Evolutionary conservation across 2,888 invertebrate species (phyloP), one percentile per base, ranked within the genome.

Genomic region (Endomychus coccineus): DNA sequence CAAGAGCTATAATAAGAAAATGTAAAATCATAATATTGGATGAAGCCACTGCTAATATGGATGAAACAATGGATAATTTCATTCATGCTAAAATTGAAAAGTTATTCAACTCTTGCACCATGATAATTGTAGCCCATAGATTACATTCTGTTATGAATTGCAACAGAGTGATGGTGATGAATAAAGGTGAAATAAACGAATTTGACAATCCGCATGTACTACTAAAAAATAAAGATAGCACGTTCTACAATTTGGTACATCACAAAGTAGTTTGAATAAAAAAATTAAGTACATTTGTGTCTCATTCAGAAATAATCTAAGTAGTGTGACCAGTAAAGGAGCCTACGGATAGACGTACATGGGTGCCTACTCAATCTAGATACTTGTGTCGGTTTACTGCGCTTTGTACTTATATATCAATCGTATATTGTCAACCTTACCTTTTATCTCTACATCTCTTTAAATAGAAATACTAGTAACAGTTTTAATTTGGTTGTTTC

Each of bases 41-140:
- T 46, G 75, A 75, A 56, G 74, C 75, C 1, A 74, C 74, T 1
- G 71, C 74, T 6, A 73, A 72, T 52, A 70, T 74, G 37, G 74
- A 74, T 51, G 67, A 64, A 3, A 61, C 64, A 45, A 73, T 73
- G n/a, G 73, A 73, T 50, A 56, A 53, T 10, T 47, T 73, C 33
- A 73, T 75, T 2, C 74, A 75, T 45, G 55, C 64, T 41, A 71
- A 71, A 1, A 73, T 75, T 15, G 51, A 70, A 27, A 59, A 65
- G 23, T 69, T 71, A 47, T 75, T 75, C 55, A 47, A 50, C 2
- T 47, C 63, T 11, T 74, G 73, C 45, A 73, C 74, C 1, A 70
- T 75, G 6, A 59, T 77, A 12, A 74, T 73, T 1, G 72, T 61
- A 27, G 61, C 61, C 6, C 61, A 61, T 34, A 51, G 58, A 35